phyloP scores from a whole-genome alignment of 2,113 vertebrate genomes.

The Lonchura striata region DNA sequence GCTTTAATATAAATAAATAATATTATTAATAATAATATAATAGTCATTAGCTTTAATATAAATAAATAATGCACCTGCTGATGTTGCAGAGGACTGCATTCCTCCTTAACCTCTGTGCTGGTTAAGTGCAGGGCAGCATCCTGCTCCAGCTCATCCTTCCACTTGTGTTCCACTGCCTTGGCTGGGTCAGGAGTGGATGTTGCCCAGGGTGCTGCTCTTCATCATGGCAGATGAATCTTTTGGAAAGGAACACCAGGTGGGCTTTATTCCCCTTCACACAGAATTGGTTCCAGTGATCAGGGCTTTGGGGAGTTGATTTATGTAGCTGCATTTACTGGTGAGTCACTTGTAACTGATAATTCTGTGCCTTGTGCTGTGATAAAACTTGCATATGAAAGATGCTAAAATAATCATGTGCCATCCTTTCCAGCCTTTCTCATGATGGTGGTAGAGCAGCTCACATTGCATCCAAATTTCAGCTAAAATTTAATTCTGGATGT shows the following conservation, averaged over 20 bases:
- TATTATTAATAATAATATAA: not conserved
- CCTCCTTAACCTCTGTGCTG: not conserved
- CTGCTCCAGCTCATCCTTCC: not conserved
- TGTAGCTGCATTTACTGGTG: not conserved
- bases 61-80: not conserved
- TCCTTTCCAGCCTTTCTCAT: not conserved
- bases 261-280: not conserved
- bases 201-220: not conserved
- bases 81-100: not conserved
- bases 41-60: not conserved
- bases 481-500: not conserved
- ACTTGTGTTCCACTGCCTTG: not conserved
- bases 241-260: not conserved
- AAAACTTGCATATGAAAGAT: not conserved
- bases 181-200: not conserved
- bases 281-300: not conserved
- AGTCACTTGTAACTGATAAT: not conserved
- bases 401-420: not conserved
- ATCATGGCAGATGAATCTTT: not conserved
- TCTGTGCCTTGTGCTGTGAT: not conserved
- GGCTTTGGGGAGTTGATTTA: not conserved
- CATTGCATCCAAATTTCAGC: not conserved
- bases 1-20: not conserved
- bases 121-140: not conserved
- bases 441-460: not conserved